Evolutionary conservation across 2,797 vertebrate species (phyloP), one percentile per base, ranked within the genome.

Genomic region (Crocodylus rhombifer): DNA sequence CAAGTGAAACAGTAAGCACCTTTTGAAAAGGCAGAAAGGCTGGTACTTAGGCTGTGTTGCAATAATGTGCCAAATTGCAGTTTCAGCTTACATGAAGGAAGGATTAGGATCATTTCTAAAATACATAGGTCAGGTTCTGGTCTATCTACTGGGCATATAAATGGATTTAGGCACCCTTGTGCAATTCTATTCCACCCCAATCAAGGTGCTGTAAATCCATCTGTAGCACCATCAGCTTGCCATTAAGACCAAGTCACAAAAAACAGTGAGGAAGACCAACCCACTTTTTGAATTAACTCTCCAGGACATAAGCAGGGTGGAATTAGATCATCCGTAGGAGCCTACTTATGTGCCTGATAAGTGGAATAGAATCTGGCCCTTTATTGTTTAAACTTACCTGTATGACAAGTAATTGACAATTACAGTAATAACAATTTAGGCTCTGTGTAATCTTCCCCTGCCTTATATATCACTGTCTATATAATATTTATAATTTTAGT

Each of bases 341-440:
- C 42, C 42, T 51, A 51, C 42, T 51, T 51, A 51, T 11, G 10
- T 51, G 42, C 42, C 9, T 51, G 42, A 51, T 8, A 51, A 9
- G 42, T 51, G 10, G 42, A 51, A 51, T 51, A 51, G 42, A 51
- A 51, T 51, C 42, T 51, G 42, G 10, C 42, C 42, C 42, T 63
- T 89, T 75, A 82, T 9, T 71, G 33, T 88, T 94, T 95, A 88
- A 93, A 93, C 92, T 86, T 80, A 96, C 71, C 55, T 60, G 57
- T 84, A 33, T 81, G 90, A 36, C 33, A 36, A 36, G 33, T 36
- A 36, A 36, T 36, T 36, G 33, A 36, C 33, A 36, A 36, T 36
- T 36, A 36, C 33, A 36, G 33, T 36, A 89, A 62, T 81, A 62
- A 80, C 80, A 62, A 92, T 92, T 95, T 84, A 91, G 74, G 23